phyloP scores from a whole-genome alignment of 64 coral and sea anemone genomes.

The Dendronephthya gigantea region DNA sequence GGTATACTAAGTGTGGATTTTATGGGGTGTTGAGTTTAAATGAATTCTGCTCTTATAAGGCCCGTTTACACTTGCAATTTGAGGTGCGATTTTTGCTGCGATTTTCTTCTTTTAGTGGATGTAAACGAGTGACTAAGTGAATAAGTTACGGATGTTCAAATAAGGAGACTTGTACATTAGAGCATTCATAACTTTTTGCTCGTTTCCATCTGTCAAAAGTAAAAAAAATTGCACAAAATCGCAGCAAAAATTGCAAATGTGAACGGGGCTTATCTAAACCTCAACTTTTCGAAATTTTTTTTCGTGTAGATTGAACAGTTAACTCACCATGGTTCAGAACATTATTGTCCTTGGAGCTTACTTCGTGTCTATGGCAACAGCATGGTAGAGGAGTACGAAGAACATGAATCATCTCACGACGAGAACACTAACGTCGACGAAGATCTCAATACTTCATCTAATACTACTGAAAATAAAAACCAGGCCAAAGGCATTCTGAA shows the following conservation, averaged over 20 bases:
- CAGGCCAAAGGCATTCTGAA: slow-evolving; percentile 52
- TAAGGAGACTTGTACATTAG: too few relatives aligned
- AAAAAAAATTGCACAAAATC: too few relatives aligned
- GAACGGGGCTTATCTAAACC: too few relatives aligned
- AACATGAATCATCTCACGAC: slow-evolving; percentile 54
- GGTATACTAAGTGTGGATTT: background rate
- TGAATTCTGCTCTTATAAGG: too few relatives aligned
- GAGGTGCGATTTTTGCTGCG: too few relatives aligned
- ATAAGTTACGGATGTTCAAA: too few relatives aligned
- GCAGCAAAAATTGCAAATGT: too few relatives aligned
- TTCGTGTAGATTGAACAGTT: slow-evolving; percentile 70
- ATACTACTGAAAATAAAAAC: slow-evolving; percentile 27
- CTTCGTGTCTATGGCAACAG: slow-evolving; percentile 72
- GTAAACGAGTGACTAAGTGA: too few relatives aligned
- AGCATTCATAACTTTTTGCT: too few relatives aligned
- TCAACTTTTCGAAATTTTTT: background rate
- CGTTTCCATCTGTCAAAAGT: too few relatives aligned
- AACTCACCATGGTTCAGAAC: slow-evolving; percentile 84
- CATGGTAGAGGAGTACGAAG: slow-evolving; percentile 95
- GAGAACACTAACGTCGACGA: slow-evolving; percentile 12
- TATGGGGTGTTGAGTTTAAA: too few relatives aligned
- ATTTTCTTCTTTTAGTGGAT: too few relatives aligned
- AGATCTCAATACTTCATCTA: slow-evolving; percentile 45
- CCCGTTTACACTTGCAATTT: background rate
- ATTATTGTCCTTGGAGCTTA: slow-evolving; percentile 90